Evolutionary conservation across 1,140 invertebrate species (phyloP).

Genomic region (Zaprionus capensis): DNA sequence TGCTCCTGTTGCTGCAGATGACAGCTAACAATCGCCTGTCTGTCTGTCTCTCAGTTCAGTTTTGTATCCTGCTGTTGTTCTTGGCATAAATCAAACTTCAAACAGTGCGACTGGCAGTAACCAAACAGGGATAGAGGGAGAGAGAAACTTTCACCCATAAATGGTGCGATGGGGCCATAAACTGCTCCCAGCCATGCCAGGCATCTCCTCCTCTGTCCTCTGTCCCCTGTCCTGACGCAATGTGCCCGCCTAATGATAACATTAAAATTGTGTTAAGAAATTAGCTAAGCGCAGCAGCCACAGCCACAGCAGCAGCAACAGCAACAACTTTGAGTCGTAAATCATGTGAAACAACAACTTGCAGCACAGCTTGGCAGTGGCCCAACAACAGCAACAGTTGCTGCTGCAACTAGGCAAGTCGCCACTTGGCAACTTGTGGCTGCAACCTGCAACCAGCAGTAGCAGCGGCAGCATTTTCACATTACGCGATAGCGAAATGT

Average conservation of each 20-base stretch:
- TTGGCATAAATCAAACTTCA: constrained; percentile 74
- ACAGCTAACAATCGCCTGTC: constrained; percentile 12
- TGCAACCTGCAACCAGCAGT: constrained; percentile 34
- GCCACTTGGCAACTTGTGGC: constrained; percentile 11
- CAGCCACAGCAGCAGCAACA: background rate
- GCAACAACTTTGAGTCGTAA: constrained; percentile 61
- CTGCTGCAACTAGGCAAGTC: constrained; percentile 14
- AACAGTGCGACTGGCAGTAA: constrained; percentile 45
- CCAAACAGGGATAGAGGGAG: constrained; percentile 41
- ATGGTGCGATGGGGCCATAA: constrained; percentile 65
- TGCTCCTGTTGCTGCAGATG: background rate
- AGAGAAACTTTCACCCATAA: constrained; percentile 72
- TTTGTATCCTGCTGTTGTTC: constrained; percentile 43
- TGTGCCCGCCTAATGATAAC: constrained; percentile 78
- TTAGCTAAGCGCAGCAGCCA: constrained; percentile 54
- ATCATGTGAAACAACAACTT: constrained; percentile 63
- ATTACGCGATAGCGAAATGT: constrained; percentile 83
- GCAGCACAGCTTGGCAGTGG: constrained; percentile 15
- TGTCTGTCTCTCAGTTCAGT: constrained; percentile 6
- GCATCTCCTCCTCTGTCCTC: background rate
- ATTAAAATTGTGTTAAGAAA: constrained; percentile 83
- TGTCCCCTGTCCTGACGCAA: constrained; percentile 53
- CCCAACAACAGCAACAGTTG: background rate
- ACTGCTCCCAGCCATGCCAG: constrained; percentile 6
- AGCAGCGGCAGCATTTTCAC: constrained; percentile 75